A percentile compares a stretch with the other conserved stretches of the same genome.
Evolutionary conservation across 2,797 vertebrate species (phyloP).

Genomic region (Odontamblyopus lacepedii): DNA sequence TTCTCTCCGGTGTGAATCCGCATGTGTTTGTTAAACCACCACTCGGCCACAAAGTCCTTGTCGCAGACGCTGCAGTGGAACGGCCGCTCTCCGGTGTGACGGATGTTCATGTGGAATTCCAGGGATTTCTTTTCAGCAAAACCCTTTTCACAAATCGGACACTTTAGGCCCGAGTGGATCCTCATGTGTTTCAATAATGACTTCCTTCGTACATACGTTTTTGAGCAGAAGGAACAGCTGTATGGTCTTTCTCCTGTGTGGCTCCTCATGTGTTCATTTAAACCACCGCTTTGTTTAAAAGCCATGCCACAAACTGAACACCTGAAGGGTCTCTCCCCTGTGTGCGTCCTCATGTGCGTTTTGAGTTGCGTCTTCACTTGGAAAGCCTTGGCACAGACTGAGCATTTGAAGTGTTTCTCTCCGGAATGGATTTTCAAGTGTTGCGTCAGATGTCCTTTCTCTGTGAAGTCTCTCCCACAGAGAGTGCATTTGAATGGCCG

Average conservation of each 20-base stretch:
- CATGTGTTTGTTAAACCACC: conserved; percentile 6
- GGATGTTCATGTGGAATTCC: conserved; percentile 2
- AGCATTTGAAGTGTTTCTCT: neutral
- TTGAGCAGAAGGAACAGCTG: conserved; percentile 3
- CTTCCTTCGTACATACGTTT: neutral
- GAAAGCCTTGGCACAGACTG: neutral
- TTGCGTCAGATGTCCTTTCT: neutral
- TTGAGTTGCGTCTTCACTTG: neutral
- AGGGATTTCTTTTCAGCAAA: conserved; percentile 1
- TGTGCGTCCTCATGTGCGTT: conserved; percentile 2
- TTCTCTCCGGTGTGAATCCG: neutral
- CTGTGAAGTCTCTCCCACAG: neutral
- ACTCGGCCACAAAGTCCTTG: conserved; percentile 1
- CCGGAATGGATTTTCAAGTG: neutral
- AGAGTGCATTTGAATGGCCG: neutral
- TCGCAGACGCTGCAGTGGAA: neutral
- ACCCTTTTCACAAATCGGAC: neutral
- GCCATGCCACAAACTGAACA: neutral
- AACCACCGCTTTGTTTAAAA: neutral
- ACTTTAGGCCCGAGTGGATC: neutral
- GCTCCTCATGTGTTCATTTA: neutral
- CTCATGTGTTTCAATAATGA: neutral
- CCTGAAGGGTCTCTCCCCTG: neutral
- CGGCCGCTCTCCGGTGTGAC: neutral
- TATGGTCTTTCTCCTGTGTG: conserved; percentile 1